Evolutionary conservation across 1,140 invertebrate species (phyloP), one percentile per base, ranked within the genome.

Genomic region (Neoseiulus cucumeris): DNA sequence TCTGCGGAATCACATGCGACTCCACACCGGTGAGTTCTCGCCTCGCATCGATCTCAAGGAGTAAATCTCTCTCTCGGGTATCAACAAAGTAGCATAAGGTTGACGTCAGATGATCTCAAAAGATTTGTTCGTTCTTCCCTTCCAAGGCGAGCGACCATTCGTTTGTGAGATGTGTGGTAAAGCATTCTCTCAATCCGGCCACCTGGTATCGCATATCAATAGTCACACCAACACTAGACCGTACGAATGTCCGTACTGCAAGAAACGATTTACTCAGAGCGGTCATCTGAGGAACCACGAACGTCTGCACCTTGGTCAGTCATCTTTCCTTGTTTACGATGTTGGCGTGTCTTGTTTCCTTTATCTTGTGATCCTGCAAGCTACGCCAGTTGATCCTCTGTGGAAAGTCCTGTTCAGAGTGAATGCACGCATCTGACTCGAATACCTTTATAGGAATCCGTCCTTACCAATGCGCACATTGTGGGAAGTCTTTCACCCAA

Each of bases 401-500:
- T n/a, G n/a, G n/a, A n/a, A n/a, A n/a, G n/a, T 44, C 12, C n/a
- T 44, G 42, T 44, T 44, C 12, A 44, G n/a, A 12, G 42, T 44
- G n/a, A 44, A 44, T 44, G 12, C n/a, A 12, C 42, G 42, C 42
- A 44, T 44, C 42, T n/a, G 42, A 44, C 12, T n/a, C n/a, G 42
- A 12, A 44, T 12, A 44, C 12, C n/a, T 29, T 14, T 17, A 14
- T 20, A 59, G 51, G 51, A 17, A 59, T 59, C 22, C 51, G 51
- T 14, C 51, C 51, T 14, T 59, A 59, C 22, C 51, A 59, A 33
- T 59, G 51, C 22, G 51, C n/a, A 6, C 51, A 59, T 17, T 85
- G 84, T 75, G 82, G 80, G 69, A 85, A 85, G 76, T 80, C 81
- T 44, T 85, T 86, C 72, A 85, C 83, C 69, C 83, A 85, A 70